Percentiles rank a stretch among this genome's conserved stretches.
Conservation (phyloP, 2,797 vertebrate genomes). For the Gadopsis bispinosus region DNA sequence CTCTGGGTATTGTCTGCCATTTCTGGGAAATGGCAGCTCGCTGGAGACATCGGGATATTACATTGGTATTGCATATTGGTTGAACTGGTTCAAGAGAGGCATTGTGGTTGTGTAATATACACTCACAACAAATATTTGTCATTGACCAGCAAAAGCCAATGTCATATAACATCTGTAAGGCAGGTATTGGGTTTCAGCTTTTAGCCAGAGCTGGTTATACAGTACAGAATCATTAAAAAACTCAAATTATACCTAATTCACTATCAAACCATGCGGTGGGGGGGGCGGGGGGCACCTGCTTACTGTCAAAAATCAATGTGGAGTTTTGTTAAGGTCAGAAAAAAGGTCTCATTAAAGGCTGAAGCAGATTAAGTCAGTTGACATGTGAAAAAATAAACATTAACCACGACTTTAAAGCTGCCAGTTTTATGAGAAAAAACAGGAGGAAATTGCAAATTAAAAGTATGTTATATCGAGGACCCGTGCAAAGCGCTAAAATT, state of each 20-base stretch:
- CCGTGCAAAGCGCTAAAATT: not conserved
- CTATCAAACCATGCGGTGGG: slow-evolving; percentile 2
- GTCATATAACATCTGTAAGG: not conserved
- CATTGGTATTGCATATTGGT: slow-evolving; percentile 19
- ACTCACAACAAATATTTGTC: slow-evolving; percentile 40
- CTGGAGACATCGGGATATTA: slow-evolving; percentile 28
- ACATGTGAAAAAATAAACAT: not conserved
- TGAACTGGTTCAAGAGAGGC: not conserved
- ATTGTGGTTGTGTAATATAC: slow-evolving; percentile 20
- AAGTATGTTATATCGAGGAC: not conserved
- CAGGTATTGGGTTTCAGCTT: slow-evolving; percentile 40
- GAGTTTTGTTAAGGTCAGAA: slow-evolving; percentile 33
- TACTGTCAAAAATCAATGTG: slow-evolving; percentile 34
- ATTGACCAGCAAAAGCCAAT: slow-evolving; percentile 7
- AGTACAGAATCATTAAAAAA: slow-evolving; percentile 26
- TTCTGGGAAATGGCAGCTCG: slow-evolving; percentile 26
- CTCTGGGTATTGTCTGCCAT: slow-evolving; percentile 6
- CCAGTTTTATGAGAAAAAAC: not conserved
- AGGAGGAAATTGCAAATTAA: not conserved
- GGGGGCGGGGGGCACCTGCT: slow-evolving; percentile 10
- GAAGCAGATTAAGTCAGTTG: not conserved
- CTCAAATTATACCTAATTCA: slow-evolving; percentile 40
- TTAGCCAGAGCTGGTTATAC: slow-evolving; percentile 14
- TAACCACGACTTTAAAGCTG: not conserved
- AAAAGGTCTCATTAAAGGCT: slow-evolving; percentile 19